A percentile compares a stretch with the other conserved stretches of the same genome.
Evolutionary conservation across 2,797 vertebrate genomes (phyloP).

Genomic region (Pipistrellus pipistrellus): DNA sequence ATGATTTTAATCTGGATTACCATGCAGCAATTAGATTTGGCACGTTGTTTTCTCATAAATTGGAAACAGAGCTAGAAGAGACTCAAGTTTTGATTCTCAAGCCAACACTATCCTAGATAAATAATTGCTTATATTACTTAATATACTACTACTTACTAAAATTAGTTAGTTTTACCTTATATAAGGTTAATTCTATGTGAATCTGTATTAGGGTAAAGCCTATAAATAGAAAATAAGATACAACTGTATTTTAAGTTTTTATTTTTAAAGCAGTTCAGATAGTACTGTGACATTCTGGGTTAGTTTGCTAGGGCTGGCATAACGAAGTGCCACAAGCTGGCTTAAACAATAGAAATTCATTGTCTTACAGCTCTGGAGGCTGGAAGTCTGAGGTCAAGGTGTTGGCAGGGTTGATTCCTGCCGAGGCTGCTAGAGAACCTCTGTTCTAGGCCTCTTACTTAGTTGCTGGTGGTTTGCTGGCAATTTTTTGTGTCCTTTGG

Average conservation of each 20-base stretch:
- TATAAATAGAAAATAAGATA: not conserved
- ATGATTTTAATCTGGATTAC: slow-evolving; percentile 76
- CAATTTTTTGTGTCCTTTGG: not conserved
- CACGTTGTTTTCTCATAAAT: slow-evolving; percentile 43
- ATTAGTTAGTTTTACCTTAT: not conserved
- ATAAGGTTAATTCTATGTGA: not conserved
- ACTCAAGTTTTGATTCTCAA: slow-evolving; percentile 23
- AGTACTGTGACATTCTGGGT: not conserved
- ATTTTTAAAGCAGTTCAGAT: not conserved
- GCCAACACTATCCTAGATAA: not conserved
- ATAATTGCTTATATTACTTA: slow-evolving; percentile 29
- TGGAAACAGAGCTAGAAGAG: slow-evolving; percentile 37
- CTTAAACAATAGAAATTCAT: not conserved
- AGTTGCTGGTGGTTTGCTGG: not conserved
- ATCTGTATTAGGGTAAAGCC: not conserved
- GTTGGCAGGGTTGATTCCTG: not conserved
- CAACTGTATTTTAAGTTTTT: not conserved
- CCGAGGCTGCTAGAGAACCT: not conserved
- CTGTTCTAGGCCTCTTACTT: not conserved
- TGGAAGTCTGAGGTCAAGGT: not conserved
- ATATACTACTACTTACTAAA: slow-evolving; percentile 34
- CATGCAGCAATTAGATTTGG: slow-evolving; percentile 53
- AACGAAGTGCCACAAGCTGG: not conserved
- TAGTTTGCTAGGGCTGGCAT: not conserved
- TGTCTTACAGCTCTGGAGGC: not conserved